Base-by-base conservation (phyloP, 2,797 vertebrate genomes). In the Hypotaenidia philippensis region DNA sequence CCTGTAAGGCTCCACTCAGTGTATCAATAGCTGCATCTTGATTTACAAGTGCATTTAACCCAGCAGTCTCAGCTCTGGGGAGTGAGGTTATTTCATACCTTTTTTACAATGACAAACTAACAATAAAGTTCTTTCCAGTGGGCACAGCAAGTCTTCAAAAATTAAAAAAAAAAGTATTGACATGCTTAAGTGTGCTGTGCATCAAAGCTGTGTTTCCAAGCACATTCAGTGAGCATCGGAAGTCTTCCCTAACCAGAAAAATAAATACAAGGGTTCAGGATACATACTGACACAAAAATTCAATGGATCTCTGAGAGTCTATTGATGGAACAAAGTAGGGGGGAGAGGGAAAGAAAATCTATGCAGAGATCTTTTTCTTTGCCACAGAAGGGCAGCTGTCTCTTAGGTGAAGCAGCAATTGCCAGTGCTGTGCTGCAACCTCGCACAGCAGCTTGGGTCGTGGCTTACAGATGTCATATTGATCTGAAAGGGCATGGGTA, bases 401-500 rank as follows among this genome's bases (percentile, higher is more conserved):
- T 57, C 20, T 17, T 22, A 76, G 47, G 16, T 45, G 41, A 71
- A 71, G 50, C 44, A 70, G 22, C 57, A 75, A 57, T 29, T 60
- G 45, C 29, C 41, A n/a, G 56, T 10, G 45, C 31, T 69, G 8
- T 0, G 1, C 32, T 53, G 31, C 50, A 80, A 63, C 45, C 31
- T 53, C 12, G 12, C 12, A 13, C 44, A 52, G 68, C 59, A 81
- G 26, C 13, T 74, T 71, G 15, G 31, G 31, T 75, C 72, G 47
- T 11, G 9, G 21, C 41, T 80, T 64, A 5, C 0, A 0, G 63
- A 45, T 60, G 32, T 56, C 0, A 0, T 63, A 71, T 76, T 52
- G 63, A 80, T 87, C 59, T 21, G 31, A 65, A 86, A 56, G 21
- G 15, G 20, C 57, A 56, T 5, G 15, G 7, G 22, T 70, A 75